Evolutionary conservation across 2,113 vertebrate genomes (phyloP), one percentile per base, ranked within the genome.

Genomic region (Spea multiplicata): DNA sequence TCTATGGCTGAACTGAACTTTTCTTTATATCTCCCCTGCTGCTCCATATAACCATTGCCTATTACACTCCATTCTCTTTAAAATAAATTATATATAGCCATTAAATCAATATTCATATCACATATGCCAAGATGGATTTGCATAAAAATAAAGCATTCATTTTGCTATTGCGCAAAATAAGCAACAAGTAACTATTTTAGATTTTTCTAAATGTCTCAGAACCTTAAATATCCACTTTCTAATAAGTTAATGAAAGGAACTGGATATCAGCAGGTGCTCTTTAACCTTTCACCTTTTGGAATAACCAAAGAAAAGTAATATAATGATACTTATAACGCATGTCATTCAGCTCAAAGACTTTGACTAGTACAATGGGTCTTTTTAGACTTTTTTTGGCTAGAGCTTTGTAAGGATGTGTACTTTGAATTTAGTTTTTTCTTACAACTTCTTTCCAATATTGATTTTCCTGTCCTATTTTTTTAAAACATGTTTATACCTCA

Each of bases 221-320:
- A 5, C 30, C 66, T 14, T 14, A 68, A 49, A 69, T 50, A n/a
- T 8, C 45, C 44, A 46, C 17, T 1, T 75, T 44, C 62, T 48
- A 75, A 48, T 66, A 75, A 47, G 9, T 44, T 8, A 47, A 12
- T 67, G 55, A 70, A 50, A 12, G 47, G 3, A 16, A 16, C 16
- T 65, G 14, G 3, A 65, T 65, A 14, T 16, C 59, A 65, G 59
- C 68, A 78, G 76, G 57, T 78, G 59, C 52, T 62, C 68, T 72
- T 53, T 71, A 46, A 78, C 67, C 68, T 78, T 78, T 78, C 65
- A 65, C 59, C 59, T 71, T 71, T 30, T 5, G 14, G 44, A 76
- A 57, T 12, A 69, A 61, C 45, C 53, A 7, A 59, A 76, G 61
- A 61, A 45, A 70, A 69, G 57, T 10, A 70, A 69, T 70, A 76